Evolutionary conservation across 2,113 vertebrate species (phyloP).

Genomic region (Callorhinus ursinus): DNA sequence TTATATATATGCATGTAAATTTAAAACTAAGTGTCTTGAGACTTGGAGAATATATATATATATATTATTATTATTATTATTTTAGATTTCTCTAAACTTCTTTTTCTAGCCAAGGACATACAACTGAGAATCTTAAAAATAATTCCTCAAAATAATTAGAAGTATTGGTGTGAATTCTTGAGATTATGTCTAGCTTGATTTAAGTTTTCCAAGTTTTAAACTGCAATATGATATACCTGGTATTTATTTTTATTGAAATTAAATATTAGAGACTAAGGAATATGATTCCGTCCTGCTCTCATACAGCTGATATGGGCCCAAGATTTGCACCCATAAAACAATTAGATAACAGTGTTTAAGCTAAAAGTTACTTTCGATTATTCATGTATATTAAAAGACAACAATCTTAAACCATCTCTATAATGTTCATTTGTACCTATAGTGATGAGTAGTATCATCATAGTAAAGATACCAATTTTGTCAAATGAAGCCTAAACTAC

Average conservation of each 20-base stretch:
- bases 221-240: not conserved
- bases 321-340: not conserved
- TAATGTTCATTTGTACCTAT: not conserved
- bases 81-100: not conserved
- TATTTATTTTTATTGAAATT: not conserved
- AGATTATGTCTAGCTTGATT: not conserved
- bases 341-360: not conserved
- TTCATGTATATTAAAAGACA: not conserved
- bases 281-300: not conserved
- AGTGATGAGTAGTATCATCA: not conserved
- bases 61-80: not conserved
- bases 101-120: not conserved
- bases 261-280: not conserved
- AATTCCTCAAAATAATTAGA: not conserved
- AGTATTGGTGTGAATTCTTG: not conserved
- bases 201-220: not conserved
- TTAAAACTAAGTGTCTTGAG: not conserved
- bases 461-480: not conserved
- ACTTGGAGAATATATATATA: not conserved
- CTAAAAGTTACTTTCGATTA: not conserved
- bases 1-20: not conserved
- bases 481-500: not conserved
- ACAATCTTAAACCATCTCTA: not conserved
- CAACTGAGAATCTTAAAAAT: not conserved
- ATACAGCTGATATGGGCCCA: not conserved